Conservation (phyloP, 2,888 invertebrate species). For the Amiota minor region DNA sequence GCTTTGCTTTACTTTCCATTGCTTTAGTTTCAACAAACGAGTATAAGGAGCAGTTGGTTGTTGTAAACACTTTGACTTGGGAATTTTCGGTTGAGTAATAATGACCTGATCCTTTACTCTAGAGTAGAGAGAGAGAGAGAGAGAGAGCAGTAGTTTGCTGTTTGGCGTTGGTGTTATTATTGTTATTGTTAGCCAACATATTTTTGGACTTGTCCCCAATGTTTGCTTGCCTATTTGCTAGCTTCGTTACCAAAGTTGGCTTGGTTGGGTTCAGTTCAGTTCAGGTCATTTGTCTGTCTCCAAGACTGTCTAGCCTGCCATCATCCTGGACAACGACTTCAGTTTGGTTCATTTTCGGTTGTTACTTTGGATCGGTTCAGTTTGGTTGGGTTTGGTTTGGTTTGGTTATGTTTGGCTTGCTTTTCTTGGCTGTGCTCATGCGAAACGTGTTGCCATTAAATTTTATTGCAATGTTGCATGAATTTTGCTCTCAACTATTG, state of each 20-base stretch:
- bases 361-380: no score
- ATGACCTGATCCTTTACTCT: conserved; percentile 23
- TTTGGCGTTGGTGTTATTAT: background rate
- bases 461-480: conserved; percentile 57
- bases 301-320: conserved; percentile 35
- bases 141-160: background rate
- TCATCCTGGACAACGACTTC: no score
- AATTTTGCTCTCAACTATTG: conserved; percentile 47
- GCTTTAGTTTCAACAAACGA: background rate
- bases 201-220: conserved; percentile 28
- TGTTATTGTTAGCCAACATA: conserved; percentile 8
- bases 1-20: background rate
- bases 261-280: conserved; percentile 13
- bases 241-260: conserved; percentile 37
- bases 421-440: conserved; percentile 16
- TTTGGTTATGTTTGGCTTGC: background rate
- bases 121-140: no score
- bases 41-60: background rate
- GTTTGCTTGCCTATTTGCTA: conserved; percentile 36
- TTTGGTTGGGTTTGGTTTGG: background rate
- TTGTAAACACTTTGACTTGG: background rate
- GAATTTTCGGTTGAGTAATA: conserved; percentile 17
- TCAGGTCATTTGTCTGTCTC: conserved; percentile 38
- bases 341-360: no score
- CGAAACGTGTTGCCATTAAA: conserved; percentile 62